These are phyloP conservation scores for Urechis unicinctus DNA, from an alignment of 2,888 invertebrate species.

Conservation along the genomic window DNA sequence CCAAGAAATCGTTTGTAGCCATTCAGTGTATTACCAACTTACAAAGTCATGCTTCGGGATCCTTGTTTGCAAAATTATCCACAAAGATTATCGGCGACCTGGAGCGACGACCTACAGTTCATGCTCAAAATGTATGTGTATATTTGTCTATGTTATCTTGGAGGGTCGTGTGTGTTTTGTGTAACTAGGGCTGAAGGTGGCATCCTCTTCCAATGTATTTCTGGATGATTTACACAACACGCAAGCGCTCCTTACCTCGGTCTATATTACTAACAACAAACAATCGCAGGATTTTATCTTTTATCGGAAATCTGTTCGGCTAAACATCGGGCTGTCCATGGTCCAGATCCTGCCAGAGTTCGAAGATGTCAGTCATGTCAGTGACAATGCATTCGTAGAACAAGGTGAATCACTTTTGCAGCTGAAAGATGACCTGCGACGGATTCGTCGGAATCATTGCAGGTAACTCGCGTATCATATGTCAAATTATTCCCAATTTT, in stretches of 20 bases:
- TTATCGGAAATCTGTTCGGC: slow-evolving; percentile 35
- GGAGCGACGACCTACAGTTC: no score
- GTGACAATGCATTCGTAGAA: slow-evolving; percentile 35
- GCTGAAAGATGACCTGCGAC: slow-evolving; percentile 25
- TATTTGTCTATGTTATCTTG: no score
- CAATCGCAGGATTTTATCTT: slow-evolving; percentile 39
- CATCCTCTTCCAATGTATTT: slow-evolving; percentile 36
- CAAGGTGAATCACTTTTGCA: no score
- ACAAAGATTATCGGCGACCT: no score
- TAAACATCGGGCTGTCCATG: slow-evolving; percentile 36
- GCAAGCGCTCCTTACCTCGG: slow-evolving; percentile 31
- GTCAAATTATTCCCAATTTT: background rate
- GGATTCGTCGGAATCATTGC: slow-evolving; percentile 34
- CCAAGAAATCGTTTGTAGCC: no score
- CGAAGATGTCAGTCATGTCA: slow-evolving; percentile 35
- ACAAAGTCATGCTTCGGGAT: no score
- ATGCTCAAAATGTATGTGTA: no score
- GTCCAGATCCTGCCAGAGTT: slow-evolving; percentile 43
- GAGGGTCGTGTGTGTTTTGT: no score
- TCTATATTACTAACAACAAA: slow-evolving; percentile 39
- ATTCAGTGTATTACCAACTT: no score
- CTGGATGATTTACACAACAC: slow-evolving; percentile 35
- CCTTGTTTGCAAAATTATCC: no score
- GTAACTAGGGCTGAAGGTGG: slow-evolving; percentile 17
- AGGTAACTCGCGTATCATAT: slow-evolving; percentile 25